phyloP scores from a whole-genome alignment of 2,113 vertebrate genomes.

The Nothocercus julius region DNA sequence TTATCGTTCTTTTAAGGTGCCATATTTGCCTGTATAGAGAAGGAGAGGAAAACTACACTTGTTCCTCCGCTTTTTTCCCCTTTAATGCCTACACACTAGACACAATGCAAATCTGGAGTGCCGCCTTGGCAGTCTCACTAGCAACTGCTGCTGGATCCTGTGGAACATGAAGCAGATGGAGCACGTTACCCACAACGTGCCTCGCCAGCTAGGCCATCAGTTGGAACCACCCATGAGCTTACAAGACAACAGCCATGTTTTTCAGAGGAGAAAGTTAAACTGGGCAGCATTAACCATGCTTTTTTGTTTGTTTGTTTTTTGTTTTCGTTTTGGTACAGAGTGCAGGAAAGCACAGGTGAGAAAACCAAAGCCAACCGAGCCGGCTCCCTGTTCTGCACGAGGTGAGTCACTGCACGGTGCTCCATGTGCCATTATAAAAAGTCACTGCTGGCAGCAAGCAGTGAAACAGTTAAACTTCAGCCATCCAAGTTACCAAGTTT shows the following conservation, averaged over 20 bases:
- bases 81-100: constrained; percentile 35
- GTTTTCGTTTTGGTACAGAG: not conserved
- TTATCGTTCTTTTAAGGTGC: not conserved
- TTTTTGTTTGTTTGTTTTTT: not conserved
- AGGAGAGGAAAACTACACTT: not conserved
- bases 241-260: not conserved
- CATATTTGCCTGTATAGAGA: not conserved
- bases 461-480: not conserved
- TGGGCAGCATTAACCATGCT: not conserved
- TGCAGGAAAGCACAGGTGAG: not conserved
- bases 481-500: not conserved
- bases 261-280: not conserved
- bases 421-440: not conserved
- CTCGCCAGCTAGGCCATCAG: constrained; percentile 48
- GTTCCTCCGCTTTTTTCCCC: not conserved
- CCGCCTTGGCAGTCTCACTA: constrained; percentile 8
- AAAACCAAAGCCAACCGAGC: not conserved
- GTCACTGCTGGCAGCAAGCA: not conserved
- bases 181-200: constrained; percentile 25
- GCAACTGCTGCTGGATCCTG: constrained; percentile 56
- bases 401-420: not conserved
- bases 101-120: constrained; percentile 44
- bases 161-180: constrained; percentile 64
- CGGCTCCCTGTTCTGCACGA: not conserved
- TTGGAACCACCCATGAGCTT: constrained; percentile 19